Evolutionary conservation across 2,888 invertebrate genomes (phyloP), one percentile per base, ranked within the genome.

Genomic region (Oasisia sp.): DNA sequence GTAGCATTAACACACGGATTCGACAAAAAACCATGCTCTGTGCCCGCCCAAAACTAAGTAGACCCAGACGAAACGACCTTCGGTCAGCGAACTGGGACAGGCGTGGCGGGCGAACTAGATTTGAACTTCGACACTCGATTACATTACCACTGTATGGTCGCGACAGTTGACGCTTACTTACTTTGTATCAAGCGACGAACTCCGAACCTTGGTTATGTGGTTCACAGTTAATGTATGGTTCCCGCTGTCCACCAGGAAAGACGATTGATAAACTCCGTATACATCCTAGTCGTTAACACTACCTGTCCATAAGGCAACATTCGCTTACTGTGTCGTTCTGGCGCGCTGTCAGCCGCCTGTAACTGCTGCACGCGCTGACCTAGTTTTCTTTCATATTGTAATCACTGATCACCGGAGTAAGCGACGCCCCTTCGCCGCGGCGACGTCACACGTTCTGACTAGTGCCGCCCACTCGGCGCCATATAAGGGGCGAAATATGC

Each of bases 21-120:
- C n/a, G 27, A 74, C n/a, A n/a, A 74, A 50, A 74, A 74, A 0
- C 74, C 74, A 74, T n/a, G 74, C 27, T 7, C 74, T 74, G 74
- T 74, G 74, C 27, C 74, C 74, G 4, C 14, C 7, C 27, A 74
- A 7, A 74, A 74, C 19, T 7, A 14, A 74, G 27, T 5, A 7
- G 74, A 27, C 74, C 19, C 9, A 7, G n/a, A 74, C 27, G 27
- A 74, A 74, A 74, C 74, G 74, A 74, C 74, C 74, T 74, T 74
- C 27, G 74, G 74, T 74, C 74, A 74, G 74, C 74, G 74, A 74
- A 74, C 19, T 74, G 74, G 74, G 27, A 74, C 74, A 74, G 74
- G 74, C 74, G 74, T 74, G 74, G 74, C n/a, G 74, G 74, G n/a
- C 74, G 74, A 74, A 74, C 74, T 27, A 74, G 74, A 74, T 74